Evolutionary conservation across 37 sponge, comb jelly and placozoan genomes (phyloP).

Genomic region (Chondrosia reniformis): DNA sequence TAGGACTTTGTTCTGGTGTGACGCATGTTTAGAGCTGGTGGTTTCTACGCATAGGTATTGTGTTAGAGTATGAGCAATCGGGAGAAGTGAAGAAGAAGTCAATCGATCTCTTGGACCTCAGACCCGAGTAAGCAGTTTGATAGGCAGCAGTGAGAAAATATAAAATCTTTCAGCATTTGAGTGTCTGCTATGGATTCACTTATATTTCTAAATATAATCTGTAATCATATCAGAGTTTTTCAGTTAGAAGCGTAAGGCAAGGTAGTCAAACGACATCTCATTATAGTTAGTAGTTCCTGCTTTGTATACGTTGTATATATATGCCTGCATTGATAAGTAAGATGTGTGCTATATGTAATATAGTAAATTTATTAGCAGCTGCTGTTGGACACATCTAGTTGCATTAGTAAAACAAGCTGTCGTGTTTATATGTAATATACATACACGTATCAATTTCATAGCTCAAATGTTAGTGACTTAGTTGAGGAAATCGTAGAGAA

Average conservation of each 20-base stretch:
- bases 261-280: no score
- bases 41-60: slow-evolving; percentile 83
- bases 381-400: no score
- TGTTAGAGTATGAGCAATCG: slow-evolving; percentile 91
- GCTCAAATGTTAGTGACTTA: slow-evolving; percentile 59
- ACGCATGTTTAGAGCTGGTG: not conserved
- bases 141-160: not conserved
- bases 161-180: not conserved
- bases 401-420: no score
- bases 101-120: slow-evolving; percentile 87
- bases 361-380: not conserved
- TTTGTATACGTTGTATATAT: not conserved
- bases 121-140: slow-evolving; percentile 52
- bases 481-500: slow-evolving; percentile 59
- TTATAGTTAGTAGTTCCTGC: not conserved
- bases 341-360: not conserved
- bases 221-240: no score
- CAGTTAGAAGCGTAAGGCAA: no score
- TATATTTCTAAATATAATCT: no score
- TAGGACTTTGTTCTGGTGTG: not conserved
- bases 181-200: no score
- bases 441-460: no score
- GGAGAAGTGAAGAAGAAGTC: slow-evolving; percentile 56
- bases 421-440: no score
- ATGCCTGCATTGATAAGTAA: not conserved